Percentiles rank a stretch among this genome's conserved stretches.
Conservation (phyloP, 2,113 vertebrate genomes). For the Dicaeum eximium region DNA sequence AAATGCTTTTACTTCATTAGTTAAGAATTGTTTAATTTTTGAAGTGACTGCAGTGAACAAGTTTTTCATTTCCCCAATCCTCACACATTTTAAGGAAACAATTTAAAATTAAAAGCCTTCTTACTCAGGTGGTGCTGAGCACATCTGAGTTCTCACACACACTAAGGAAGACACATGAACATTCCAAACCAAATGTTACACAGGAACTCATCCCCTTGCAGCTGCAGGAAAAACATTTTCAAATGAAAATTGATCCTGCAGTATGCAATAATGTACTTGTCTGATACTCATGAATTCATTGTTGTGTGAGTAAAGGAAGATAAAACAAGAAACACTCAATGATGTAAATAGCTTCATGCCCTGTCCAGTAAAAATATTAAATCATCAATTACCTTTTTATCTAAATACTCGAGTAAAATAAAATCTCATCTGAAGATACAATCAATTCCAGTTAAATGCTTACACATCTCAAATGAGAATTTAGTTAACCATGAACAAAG, state of each 20-base stretch:
- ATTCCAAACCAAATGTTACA: not conserved
- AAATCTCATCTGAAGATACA: not conserved
- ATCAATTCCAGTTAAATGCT: not conserved
- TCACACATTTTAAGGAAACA: not conserved
- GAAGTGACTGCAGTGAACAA: not conserved
- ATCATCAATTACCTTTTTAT: not conserved
- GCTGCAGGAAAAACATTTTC: not conserved
- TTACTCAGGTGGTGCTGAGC: not conserved
- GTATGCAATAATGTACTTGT: not conserved
- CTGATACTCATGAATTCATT: not conserved
- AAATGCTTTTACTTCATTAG: not conserved
- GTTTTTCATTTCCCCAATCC: not conserved
- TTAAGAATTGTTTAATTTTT: not conserved
- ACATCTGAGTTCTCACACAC: not conserved
- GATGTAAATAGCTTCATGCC: not conserved
- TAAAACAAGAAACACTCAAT: not conserved
- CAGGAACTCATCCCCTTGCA: not conserved
- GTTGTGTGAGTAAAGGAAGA: not conserved
- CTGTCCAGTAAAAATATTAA: not conserved
- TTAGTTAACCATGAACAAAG: not conserved
- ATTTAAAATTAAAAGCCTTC: not conserved
- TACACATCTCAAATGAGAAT: not conserved
- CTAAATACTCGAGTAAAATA: not conserved
- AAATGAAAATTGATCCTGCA: constrained; percentile 4
- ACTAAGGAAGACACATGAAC: not conserved